Conservation (phyloP, 2,888 invertebrate species). For the Phyllotreta cruciferae region DNA sequence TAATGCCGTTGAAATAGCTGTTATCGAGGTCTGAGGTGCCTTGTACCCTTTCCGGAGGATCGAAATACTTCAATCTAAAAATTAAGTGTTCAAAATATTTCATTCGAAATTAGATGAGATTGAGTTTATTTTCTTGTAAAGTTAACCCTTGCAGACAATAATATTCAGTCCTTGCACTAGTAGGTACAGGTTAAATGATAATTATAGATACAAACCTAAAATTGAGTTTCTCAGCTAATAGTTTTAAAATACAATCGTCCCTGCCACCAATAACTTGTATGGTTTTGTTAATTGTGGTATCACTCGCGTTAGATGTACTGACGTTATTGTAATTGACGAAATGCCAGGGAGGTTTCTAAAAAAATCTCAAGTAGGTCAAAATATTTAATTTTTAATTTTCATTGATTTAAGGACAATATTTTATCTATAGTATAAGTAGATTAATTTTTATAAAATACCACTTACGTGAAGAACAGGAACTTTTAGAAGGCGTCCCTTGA, state of each 20-base stretch:
- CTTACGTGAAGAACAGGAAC: conserved; percentile 78
- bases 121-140: too few relatives aligned
- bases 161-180: too few relatives aligned
- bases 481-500: conserved; percentile 68
- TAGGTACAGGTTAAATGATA: not conserved
- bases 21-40: conserved; percentile 70
- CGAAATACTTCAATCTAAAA: conserved; percentile 70
- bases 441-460: conserved; percentile 23
- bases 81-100: not conserved
- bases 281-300: conserved; percentile 14
- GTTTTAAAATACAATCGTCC: conserved; percentile 71
- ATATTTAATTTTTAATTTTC: conserved; percentile 3
- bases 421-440: not conserved
- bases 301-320: conserved; percentile 35
- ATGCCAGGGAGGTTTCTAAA: conserved; percentile 76
- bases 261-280: conserved; percentile 73
- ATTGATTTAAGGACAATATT: too few relatives aligned
- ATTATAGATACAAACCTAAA: conserved; percentile 67
- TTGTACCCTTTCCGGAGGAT: conserved; percentile 76
- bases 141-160: too few relatives aligned
- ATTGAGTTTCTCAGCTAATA: conserved; percentile 72
- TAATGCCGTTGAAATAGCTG: conserved; percentile 74
- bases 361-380: not conserved
- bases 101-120: not conserved
- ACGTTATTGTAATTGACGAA: conserved; percentile 72